Conservation (phyloP, 2,797 vertebrate species). For the Pampus argenteus region DNA sequence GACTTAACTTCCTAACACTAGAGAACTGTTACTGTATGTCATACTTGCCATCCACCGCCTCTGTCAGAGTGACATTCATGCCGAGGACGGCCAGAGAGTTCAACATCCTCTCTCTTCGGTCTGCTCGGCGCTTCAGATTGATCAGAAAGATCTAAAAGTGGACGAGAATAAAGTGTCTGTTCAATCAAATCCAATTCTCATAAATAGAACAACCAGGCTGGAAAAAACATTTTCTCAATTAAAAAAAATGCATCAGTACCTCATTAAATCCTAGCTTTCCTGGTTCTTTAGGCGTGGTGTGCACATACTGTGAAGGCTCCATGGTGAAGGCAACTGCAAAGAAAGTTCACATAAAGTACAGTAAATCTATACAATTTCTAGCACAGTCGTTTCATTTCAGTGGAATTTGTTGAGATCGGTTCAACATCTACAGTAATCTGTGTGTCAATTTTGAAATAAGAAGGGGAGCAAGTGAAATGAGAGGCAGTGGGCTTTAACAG, state of each 20-base stretch:
- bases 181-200: not conserved
- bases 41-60: constrained; percentile 94
- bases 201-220: not conserved
- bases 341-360: constrained; percentile 17
- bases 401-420: constrained; percentile 18
- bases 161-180: not conserved
- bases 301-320: constrained; percentile 85
- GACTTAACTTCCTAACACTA: not conserved
- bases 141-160: constrained; percentile 90
- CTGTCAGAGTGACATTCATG: constrained; percentile 85
- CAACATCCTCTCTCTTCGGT: constrained; percentile 89
- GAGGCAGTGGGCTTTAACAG: constrained; percentile 48
- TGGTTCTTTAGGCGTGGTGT: constrained; percentile 75
- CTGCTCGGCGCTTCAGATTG: constrained; percentile 88
- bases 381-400: not conserved
- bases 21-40: constrained; percentile 21
- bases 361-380: not conserved
- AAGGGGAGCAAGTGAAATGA: constrained; percentile 16
- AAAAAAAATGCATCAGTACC: constrained; percentile 69
- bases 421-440: constrained; percentile 10
- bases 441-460: constrained; percentile 28
- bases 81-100: constrained; percentile 86
- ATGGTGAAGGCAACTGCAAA: constrained; percentile 83
- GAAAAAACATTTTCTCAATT: not conserved
- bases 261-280: constrained; percentile 90